phyloP scores from a whole-genome alignment of 2,888 invertebrate genomes.

The Lordiphosa fenestrarum region DNA sequence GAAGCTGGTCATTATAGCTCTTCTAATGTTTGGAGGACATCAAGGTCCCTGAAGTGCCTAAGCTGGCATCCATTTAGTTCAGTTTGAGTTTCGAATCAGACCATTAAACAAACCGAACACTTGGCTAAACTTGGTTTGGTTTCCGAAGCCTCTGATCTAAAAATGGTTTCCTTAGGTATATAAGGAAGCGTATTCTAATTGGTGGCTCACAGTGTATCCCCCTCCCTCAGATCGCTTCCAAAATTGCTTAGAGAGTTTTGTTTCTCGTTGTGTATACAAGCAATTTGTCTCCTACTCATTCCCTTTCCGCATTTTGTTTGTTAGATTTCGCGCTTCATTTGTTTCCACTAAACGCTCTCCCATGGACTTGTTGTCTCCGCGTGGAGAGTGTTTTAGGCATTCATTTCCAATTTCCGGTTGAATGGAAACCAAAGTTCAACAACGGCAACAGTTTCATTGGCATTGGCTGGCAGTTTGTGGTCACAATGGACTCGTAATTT shows the following conservation, averaged over 20 bases:
- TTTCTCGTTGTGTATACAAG: constrained; percentile 6
- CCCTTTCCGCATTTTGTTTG: constrained; percentile 28
- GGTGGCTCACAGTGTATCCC: too few relatives aligned
- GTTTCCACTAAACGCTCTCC: constrained; percentile 15
- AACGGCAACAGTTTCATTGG: constrained; percentile 1
- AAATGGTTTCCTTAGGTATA: too few relatives aligned
- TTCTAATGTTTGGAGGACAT: too few relatives aligned
- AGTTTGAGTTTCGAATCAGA: too few relatives aligned
- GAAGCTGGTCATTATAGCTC: too few relatives aligned
- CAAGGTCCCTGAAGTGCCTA: too few relatives aligned
- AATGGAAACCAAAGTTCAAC: constrained; percentile 30
- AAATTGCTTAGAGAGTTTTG: not conserved
- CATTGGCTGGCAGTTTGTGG: constrained; percentile 13
- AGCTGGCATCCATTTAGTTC: too few relatives aligned
- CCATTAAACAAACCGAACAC: too few relatives aligned
- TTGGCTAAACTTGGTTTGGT: too few relatives aligned
- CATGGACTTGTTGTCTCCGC: constrained; percentile 22
- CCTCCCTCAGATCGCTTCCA: not conserved
- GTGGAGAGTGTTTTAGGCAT: constrained; percentile 16
- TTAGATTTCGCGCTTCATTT: constrained; percentile 59
- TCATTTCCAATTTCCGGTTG: constrained; percentile 62
- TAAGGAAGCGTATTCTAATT: too few relatives aligned
- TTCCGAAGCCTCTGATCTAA: too few relatives aligned
- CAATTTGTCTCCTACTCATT: constrained; percentile 22
- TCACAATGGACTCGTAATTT: constrained; percentile 41